Evolutionary conservation across 1,140 invertebrate genomes (phyloP), one percentile per base, ranked within the genome.

Genomic region (Saccostrea glomerata): DNA sequence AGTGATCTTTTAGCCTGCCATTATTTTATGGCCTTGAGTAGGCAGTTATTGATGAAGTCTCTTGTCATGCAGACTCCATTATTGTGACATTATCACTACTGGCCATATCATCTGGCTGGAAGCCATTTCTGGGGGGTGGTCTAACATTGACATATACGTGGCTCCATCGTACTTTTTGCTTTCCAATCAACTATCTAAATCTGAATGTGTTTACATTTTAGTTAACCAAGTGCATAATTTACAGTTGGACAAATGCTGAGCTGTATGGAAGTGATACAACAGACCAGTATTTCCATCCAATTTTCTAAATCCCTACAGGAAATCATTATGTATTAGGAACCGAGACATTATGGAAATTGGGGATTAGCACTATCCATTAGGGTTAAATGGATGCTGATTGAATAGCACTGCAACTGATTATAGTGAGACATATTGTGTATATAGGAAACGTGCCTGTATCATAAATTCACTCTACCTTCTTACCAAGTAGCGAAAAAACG

Each of bases 21-120:
- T 77, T 25, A 23, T 77, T 77, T 77, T 77, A 30, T 77, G 30
- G 25, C 70, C 25, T 77, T 77, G 70, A 30, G 70, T 77, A 77
- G 70, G 70, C 70, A 36, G 70, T 36, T 77, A 2, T 40, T 77
- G 70, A 77, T 36, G 70, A 36, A 36, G 70, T 25, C 70, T 36
- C 30, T 77, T 77, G 23, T 77, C 70, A 30, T 23, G 13, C 70
- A 77, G 13, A 77, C 30, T 36, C 70, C 30, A 36, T 25, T 12
- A 20, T 36, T 12, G 0, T 30, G 25, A 77, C 70, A 15, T 77
- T 77, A 30, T 36, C 11, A 30, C 30, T 15, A 63, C 58, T 63
- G 58, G 58, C 70, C 70, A 36, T 12, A 77, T 12, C 7, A 6
- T 77, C 25, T 77, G 7, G 23, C 25, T 77, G 7, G 13, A 77